Percentiles rank a stretch among this genome's conserved stretches.
Conservation (phyloP, 2,888 invertebrate genomes). For the Elysia crispata region DNA sequence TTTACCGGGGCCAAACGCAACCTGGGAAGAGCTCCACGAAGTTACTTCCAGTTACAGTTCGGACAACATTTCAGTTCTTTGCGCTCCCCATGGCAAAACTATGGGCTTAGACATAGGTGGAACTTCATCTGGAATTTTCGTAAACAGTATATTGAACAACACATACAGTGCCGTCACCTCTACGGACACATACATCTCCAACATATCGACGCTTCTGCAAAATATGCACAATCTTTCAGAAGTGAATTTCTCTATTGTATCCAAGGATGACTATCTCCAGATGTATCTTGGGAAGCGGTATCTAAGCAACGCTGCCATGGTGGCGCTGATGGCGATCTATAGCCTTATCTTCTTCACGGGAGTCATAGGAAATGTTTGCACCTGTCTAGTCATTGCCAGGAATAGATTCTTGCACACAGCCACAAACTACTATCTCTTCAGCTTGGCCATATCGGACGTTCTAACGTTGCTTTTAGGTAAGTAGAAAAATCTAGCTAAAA, state of each 20-base stretch:
- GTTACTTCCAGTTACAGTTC: slow-evolving; percentile 11
- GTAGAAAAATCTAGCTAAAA: slow-evolving; percentile 13
- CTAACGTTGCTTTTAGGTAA: slow-evolving; percentile 85
- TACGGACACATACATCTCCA: no score
- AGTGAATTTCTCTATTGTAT: slow-evolving; percentile 32
- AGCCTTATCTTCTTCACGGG: slow-evolving; percentile 68
- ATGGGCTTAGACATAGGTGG: no score
- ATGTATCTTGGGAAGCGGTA: slow-evolving; percentile 42
- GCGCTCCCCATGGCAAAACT: slow-evolving; percentile 18
- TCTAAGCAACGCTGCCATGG: slow-evolving; percentile 56
- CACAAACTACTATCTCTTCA: slow-evolving; percentile 90
- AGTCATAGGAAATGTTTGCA: slow-evolving; percentile 70
- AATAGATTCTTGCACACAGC: slow-evolving; percentile 72
- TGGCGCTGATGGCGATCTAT: slow-evolving; percentile 67
- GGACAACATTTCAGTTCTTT: slow-evolving; percentile 20
- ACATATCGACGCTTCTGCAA: no score
- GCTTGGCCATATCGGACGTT: slow-evolving; percentile 89
- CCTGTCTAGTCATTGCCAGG: slow-evolving; percentile 69
- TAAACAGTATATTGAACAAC: no score
- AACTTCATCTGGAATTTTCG: no score
- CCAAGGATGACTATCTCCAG: slow-evolving; percentile 28
- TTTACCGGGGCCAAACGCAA: slow-evolving; percentile 29
- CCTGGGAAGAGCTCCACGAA: slow-evolving; percentile 37
- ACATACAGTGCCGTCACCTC: no score
- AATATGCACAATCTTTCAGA: slow-evolving; percentile 27